Conservation (phyloP, 2,888 invertebrate genomes). For the Ormia ochracea region DNA sequence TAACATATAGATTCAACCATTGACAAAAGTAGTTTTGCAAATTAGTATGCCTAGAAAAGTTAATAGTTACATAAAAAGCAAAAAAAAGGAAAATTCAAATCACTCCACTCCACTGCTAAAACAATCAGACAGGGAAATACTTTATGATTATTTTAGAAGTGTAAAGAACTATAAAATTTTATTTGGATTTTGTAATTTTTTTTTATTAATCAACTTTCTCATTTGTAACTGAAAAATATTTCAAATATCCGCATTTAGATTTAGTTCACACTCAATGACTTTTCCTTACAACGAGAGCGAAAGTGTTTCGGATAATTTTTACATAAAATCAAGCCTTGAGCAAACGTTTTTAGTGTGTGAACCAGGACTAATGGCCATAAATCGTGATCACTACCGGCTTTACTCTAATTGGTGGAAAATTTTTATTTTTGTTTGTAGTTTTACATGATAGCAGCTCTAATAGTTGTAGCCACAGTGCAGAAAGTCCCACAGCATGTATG, state of each 20-base stretch:
- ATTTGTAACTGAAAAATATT: no score
- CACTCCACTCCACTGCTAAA: not conserved
- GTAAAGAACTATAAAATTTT: no score
- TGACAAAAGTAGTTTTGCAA: not conserved
- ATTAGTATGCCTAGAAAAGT: not conserved
- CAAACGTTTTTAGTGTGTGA: no score
- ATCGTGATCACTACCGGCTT: not conserved
- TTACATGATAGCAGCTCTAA: slow-evolving; percentile 26
- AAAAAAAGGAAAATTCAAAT: not conserved
- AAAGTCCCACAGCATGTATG: not conserved
- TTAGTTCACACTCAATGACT: no score
- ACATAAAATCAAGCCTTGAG: no score
- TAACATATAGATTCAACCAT: not conserved
- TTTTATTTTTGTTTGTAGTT: slow-evolving; percentile 54
- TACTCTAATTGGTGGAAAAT: slow-evolving; percentile 12
- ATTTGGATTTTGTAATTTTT: no score
- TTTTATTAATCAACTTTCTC: no score
- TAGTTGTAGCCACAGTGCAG: slow-evolving; percentile 16
- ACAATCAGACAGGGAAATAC: not conserved
- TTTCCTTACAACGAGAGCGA: no score
- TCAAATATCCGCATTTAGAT: no score
- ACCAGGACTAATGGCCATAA: slow-evolving; percentile 36
- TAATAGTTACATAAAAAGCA: slow-evolving; percentile 4
- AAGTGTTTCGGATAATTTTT: no score
- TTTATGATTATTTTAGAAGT: no score